phyloP scores from a whole-genome alignment of 2,888 invertebrate genomes.

The Noctua pronuba region DNA sequence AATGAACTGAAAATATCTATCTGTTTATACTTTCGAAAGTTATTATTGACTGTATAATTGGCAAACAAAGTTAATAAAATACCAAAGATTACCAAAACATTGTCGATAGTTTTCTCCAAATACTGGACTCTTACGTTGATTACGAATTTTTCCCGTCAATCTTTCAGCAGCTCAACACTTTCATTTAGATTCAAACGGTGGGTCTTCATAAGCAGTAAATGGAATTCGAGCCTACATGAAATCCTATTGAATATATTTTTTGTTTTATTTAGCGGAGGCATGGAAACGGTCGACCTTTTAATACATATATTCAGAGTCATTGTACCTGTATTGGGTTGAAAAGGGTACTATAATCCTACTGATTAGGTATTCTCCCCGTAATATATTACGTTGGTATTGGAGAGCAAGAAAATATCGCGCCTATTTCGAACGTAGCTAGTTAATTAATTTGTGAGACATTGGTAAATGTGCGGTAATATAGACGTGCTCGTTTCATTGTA shows the following conservation, averaged over 20 bases:
- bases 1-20: neutral
- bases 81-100: neutral
- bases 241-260: constrained; percentile 64
- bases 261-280: constrained; percentile 65
- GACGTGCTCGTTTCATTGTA: constrained; percentile 16
- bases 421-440: constrained; percentile 48
- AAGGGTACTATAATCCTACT: constrained; percentile 69
- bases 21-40: neutral
- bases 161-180: constrained; percentile 20
- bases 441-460: constrained; percentile 56
- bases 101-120: neutral
- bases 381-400: constrained; percentile 60
- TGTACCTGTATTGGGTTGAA: constrained; percentile 67
- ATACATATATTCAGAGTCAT: constrained; percentile 67
- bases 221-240: constrained; percentile 52
- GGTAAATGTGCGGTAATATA: constrained; percentile 26
- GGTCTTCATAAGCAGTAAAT: constrained; percentile 60
- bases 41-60: neutral
- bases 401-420: constrained; percentile 49
- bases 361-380: constrained; percentile 64
- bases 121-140: constrained; percentile 4
- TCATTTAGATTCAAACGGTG: constrained; percentile 39
- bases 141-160: constrained; percentile 24
- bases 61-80: neutral
- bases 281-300: constrained; percentile 60